Evolutionary conservation across 2,888 invertebrate genomes (phyloP).

Genomic region (Diploptera punctata): DNA sequence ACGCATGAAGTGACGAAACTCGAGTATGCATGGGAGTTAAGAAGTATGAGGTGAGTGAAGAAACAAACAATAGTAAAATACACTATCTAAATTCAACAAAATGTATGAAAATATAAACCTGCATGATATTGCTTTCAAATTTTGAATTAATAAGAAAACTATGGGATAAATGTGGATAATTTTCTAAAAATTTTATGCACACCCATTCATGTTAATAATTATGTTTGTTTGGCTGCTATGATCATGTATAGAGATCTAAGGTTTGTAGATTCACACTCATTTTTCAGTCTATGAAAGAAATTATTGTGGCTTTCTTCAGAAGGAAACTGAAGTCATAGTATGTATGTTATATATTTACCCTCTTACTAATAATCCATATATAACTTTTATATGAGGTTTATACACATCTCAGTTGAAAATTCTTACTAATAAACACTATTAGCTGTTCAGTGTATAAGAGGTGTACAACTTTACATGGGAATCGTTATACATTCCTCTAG

Average conservation of each 20-base stretch:
- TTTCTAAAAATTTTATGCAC: background rate
- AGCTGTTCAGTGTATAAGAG: too few species aligned
- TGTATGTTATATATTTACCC: slow-evolving; percentile 15
- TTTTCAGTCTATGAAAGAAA: background rate
- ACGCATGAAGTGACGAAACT: too few species aligned
- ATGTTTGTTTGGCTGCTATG: background rate
- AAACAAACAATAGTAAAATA: background rate
- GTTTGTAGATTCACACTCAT: background rate
- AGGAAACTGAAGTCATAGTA: background rate
- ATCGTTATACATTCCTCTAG: too few species aligned
- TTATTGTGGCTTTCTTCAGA: background rate
- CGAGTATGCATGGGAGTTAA: too few species aligned
- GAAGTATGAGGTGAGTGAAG: too few species aligned
- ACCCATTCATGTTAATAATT: background rate
- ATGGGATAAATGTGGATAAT: background rate
- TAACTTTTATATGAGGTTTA: too few species aligned
- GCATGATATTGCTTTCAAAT: background rate
- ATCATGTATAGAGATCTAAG: too few species aligned
- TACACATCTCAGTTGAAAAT: too few species aligned
- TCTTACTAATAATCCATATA: too few species aligned
- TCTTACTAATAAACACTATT: too few species aligned
- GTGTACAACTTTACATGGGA: too few species aligned
- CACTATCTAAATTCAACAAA: background rate
- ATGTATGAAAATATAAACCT: too few species aligned
- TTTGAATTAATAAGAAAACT: background rate